Percentiles rank a stretch among this genome's conserved stretches.
Conservation (phyloP, 2,113 vertebrate genomes). For the Nyctibius bracteatus region DNA sequence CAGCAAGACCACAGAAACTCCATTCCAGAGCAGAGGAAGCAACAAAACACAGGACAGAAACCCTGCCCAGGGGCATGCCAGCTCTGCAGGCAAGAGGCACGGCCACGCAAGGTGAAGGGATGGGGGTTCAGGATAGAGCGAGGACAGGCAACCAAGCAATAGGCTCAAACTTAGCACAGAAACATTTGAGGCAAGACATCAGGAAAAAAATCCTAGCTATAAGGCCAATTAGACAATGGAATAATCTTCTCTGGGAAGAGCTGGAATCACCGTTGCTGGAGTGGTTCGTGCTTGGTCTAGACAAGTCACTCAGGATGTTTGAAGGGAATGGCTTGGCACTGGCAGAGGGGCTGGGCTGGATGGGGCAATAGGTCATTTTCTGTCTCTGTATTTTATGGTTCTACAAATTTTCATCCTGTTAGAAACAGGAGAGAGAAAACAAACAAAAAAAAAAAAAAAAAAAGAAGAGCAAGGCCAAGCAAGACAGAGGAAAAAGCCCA, state of each 20-base stretch:
- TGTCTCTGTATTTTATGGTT: neutral
- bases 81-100: neutral
- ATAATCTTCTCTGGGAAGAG: neutral
- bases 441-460: neutral
- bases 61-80: neutral
- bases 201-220: neutral
- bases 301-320: neutral
- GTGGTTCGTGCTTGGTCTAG: neutral
- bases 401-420: neutral
- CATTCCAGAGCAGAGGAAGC: neutral
- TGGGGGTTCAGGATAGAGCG: neutral
- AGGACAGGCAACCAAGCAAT: neutral
- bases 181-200: neutral
- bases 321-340: neutral
- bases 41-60: neutral
- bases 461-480: neutral
- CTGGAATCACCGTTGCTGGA: neutral
- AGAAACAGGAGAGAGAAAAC: neutral
- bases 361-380: neutral
- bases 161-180: neutral
- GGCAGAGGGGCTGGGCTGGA: neutral
- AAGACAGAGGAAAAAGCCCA: neutral
- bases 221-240: neutral
- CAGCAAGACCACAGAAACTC: neutral
- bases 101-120: fast-evolving